These are phyloP conservation scores for Sebastes hubbsi DNA, from an alignment of 2,797 vertebrate genomes.

Conservation along the genomic window DNA sequence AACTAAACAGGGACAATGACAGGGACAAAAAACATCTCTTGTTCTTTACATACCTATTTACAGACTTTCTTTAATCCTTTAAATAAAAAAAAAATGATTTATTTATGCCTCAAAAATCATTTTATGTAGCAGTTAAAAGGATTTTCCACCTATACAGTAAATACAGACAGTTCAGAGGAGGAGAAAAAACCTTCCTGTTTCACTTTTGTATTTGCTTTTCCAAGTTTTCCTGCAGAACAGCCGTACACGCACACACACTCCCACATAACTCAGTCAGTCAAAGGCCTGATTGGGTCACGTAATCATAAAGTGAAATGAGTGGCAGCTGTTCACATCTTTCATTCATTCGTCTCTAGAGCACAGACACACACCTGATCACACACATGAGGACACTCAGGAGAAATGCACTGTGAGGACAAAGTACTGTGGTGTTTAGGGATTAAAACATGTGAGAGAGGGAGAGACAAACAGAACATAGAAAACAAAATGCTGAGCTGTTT, in stretches of 20 bases:
- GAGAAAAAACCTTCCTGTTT: neutral
- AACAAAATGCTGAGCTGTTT: slow-evolving; percentile 13
- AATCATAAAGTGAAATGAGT: slow-evolving; percentile 34
- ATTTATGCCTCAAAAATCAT: neutral
- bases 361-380: slow-evolving; percentile 52
- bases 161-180: neutral
- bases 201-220: slow-evolving; percentile 13
- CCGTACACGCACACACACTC: neutral
- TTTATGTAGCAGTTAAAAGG: neutral
- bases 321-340: slow-evolving; percentile 51
- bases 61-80: slow-evolving; percentile 2
- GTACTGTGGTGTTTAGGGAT: slow-evolving; percentile 20
- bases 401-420: slow-evolving; percentile 41
- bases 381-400: slow-evolving; percentile 43
- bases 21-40: neutral
- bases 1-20: neutral
- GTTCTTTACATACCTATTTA: neutral
- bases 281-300: slow-evolving; percentile 15
- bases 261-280: slow-evolving; percentile 22
- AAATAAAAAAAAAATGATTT: neutral
- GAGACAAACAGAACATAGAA: neutral
- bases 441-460: slow-evolving; percentile 1
- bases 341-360: slow-evolving; percentile 36
- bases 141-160: neutral
- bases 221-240: neutral